A percentile compares a stretch with the other conserved stretches of the same genome.
Evolutionary conservation across 2,888 invertebrate genomes (phyloP).

Genomic region (Euproctis similis): DNA sequence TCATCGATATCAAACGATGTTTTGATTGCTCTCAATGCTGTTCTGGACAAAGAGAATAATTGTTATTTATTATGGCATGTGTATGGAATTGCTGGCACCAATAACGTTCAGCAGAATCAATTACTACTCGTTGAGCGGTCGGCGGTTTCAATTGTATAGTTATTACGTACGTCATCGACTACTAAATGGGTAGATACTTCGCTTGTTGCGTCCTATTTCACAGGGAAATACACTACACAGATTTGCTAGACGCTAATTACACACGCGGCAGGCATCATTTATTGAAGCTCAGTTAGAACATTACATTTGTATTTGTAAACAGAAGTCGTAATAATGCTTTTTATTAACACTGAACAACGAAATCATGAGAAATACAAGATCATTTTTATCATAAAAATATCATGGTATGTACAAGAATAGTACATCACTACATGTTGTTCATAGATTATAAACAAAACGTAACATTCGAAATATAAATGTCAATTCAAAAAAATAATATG

Average conservation of each 20-base stretch:
- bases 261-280: too few relatives aligned
- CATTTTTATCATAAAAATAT: too few relatives aligned
- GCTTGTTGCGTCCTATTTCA: slow-evolving; percentile 9
- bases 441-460: too few relatives aligned
- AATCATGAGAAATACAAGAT: too few relatives aligned
- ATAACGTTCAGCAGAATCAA: slow-evolving; percentile 56
- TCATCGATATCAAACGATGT: slow-evolving; percentile 23
- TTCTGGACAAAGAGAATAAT: slow-evolving; percentile 27
- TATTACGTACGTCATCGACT: slow-evolving; percentile 37
- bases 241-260: slow-evolving; percentile 22
- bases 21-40: slow-evolving; percentile 31
- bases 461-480: too few relatives aligned
- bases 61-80: slow-evolving; percentile 36
- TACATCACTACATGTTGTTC: too few relatives aligned
- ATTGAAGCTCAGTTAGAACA: too few relatives aligned
- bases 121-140: slow-evolving; percentile 64
- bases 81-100: slow-evolving; percentile 40
- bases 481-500: too few relatives aligned
- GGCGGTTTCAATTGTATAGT: slow-evolving; percentile 58
- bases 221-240: slow-evolving; percentile 12
- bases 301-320: too few relatives aligned
- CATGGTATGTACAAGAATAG: too few relatives aligned
- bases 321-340: too few relatives aligned
- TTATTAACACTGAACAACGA: too few relatives aligned
- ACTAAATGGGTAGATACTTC: slow-evolving; percentile 13